A percentile compares a stretch with the other conserved stretches of the same genome.
Evolutionary conservation across 1,140 invertebrate species (phyloP).

Genomic region (Brachionus angularis): DNA sequence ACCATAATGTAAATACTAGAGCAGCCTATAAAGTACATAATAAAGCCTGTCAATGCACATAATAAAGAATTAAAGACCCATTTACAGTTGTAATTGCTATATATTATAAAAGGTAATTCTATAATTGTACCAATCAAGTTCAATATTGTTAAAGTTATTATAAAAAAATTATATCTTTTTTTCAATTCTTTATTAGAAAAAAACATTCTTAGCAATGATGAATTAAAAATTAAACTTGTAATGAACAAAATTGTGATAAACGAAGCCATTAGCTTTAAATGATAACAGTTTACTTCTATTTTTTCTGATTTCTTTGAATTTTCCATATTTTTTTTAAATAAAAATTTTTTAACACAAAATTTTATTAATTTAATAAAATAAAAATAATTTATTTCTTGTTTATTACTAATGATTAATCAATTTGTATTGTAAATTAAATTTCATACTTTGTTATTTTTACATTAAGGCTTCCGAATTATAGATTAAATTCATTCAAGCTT

Average conservation of each 20-base stretch:
- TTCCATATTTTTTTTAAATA: too few species aligned
- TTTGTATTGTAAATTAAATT: too few species aligned
- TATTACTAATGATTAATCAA: too few species aligned
- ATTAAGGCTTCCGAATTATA: too few species aligned
- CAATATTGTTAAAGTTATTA: background rate
- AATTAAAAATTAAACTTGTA: background rate
- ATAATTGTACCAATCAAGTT: background rate
- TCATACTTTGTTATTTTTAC: too few species aligned
- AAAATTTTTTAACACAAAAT: too few species aligned
- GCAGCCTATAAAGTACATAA: constrained; percentile 43
- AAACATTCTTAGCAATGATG: background rate
- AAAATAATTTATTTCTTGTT: too few species aligned
- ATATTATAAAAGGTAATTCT: background rate
- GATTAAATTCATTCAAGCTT: too few species aligned
- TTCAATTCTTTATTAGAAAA: background rate
- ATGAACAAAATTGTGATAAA: background rate
- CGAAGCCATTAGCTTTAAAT: background rate
- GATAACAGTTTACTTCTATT: background rate
- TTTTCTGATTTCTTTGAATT: too few species aligned
- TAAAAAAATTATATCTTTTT: background rate
- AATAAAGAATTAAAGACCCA: background rate
- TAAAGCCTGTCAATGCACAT: background rate
- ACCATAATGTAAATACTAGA: constrained; percentile 31
- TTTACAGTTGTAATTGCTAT: background rate
- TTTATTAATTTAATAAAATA: too few species aligned